Evolutionary conservation across 23 tunicate genomes (phyloP), one percentile per base, ranked within the genome.

Genomic region (Trididemnum miniatum): DNA sequence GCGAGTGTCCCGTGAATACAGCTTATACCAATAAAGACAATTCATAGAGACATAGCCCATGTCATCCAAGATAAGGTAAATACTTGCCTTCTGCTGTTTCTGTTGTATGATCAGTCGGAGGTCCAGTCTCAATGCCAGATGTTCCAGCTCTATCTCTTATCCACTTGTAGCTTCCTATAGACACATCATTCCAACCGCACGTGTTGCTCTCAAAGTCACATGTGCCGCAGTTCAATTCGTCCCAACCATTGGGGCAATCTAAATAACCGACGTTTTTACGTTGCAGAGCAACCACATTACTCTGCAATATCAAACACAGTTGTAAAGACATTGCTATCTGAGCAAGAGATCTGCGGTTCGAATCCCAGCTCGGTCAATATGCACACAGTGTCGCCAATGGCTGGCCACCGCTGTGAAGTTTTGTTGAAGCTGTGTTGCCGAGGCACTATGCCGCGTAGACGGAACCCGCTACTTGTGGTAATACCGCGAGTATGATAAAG

Each of bases 211-310:
- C 98, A 37, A 93, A 93, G 62, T 40, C 57, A 57, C 93, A 88
- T 12, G 64, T 85, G 7, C 98, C 98, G 50, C 98, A 93, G 15
- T 65, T 50, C 33, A 73, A 59, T 65, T 93, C 98, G 50, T 93
- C 98, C 89, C 84, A 83, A 22, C 83, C 78, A 71, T 93, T 93
- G 0, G 89, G 78, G 80, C 98, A 93, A 65, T 93, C 98, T 92
- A 31, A 62, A 60, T 3, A 57, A 79, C 15, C n/a, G n/a, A n/a
- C n/a, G n/a, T n/a, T n/a, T n/a, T n/a, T n/a, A n/a, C n/a, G n/a
- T n/a, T n/a, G n/a, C n/a, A n/a, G n/a, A n/a, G n/a, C n/a, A n/a
- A n/a, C n/a, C n/a, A n/a, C n/a, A n/a, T n/a, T n/a, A n/a, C n/a
- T n/a, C n/a, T n/a, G n/a, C n/a, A n/a, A n/a, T n/a, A n/a, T n/a